phyloP scores from a whole-genome alignment of 2,888 invertebrate species.

The Lysandra coridon region DNA sequence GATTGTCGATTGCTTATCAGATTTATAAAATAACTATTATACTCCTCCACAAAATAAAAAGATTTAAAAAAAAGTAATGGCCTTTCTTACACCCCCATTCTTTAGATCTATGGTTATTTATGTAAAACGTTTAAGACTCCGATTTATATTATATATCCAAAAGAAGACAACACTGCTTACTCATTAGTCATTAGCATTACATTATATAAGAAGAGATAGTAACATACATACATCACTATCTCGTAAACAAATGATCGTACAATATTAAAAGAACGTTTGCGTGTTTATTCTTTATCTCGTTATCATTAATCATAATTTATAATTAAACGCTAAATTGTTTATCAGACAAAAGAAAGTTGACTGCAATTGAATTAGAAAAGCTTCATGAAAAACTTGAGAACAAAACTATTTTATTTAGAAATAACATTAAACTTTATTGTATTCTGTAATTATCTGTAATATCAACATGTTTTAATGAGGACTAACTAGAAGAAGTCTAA shows the following conservation, averaged over 20 bases:
- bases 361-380: not conserved
- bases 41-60: too few species aligned
- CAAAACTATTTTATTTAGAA: too few species aligned
- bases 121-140: too few species aligned
- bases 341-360: not conserved
- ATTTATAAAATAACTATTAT: not conserved
- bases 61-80: too few species aligned
- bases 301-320: conserved; percentile 1
- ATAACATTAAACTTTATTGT: too few species aligned
- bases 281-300: not conserved
- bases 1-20: not conserved
- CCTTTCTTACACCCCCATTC: too few species aligned
- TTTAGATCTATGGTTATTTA: too few species aligned
- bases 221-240: not conserved
- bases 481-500: too few species aligned
- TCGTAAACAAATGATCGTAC: not conserved
- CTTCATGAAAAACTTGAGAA: not conserved
- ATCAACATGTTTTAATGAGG: too few species aligned
- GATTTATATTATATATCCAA: too few species aligned
- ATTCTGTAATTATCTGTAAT: too few species aligned
- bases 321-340: not conserved
- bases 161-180: not conserved
- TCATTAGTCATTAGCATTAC: not conserved
- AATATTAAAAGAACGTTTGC: not conserved
- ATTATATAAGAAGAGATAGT: not conserved